Conservation (phyloP, 2,113 vertebrate genomes). For the Opisthocomus hoazin region DNA sequence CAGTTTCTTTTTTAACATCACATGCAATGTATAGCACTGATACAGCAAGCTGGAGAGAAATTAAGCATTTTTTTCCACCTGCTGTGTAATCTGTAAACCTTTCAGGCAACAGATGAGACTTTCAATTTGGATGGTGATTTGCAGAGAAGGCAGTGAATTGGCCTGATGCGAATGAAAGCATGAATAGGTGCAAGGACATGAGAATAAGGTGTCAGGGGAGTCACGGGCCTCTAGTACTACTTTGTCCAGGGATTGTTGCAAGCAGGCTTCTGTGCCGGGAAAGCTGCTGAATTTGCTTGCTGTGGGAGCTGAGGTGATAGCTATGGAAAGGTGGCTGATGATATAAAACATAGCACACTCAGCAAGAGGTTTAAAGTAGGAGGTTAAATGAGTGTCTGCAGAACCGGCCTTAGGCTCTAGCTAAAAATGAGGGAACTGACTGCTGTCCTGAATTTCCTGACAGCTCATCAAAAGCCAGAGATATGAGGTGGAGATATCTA, state of each 20-base stretch:
- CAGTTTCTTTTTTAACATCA: neutral
- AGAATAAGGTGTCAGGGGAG: neutral
- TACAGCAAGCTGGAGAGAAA: neutral
- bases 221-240: neutral
- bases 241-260: neutral
- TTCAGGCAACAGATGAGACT: constrained; percentile 1
- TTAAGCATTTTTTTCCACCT: neutral
- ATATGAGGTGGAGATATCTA: neutral
- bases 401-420: neutral
- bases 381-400: neutral
- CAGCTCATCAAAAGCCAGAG: neutral
- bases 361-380: neutral
- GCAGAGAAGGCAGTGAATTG: neutral
- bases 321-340: neutral
- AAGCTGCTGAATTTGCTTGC: neutral
- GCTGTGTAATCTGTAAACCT: neutral
- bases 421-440: neutral
- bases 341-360: neutral
- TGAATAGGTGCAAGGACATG: neutral
- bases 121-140: neutral
- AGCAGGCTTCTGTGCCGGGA: neutral
- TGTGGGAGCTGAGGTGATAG: neutral
- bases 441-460: neutral
- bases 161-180: rapidly evolving
- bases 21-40: neutral